Conservation (phyloP, 2,113 vertebrate genomes). For the Setophaga petechia region DNA sequence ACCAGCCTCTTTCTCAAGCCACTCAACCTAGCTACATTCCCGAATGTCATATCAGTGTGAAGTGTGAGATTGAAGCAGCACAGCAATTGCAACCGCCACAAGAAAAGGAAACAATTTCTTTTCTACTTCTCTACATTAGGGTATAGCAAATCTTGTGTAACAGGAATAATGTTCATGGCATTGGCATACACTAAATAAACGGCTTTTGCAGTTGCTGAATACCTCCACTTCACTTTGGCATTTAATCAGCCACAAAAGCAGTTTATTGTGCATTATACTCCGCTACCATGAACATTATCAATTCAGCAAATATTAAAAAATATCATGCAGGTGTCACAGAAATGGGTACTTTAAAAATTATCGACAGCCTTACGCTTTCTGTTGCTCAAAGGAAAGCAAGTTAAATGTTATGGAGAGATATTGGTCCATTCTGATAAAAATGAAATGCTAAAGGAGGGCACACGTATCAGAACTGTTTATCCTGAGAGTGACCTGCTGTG, state of each 20-base stretch:
- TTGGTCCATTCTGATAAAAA: not conserved
- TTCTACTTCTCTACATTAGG: conserved; percentile 41
- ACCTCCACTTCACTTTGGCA: conserved; percentile 52
- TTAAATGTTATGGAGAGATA: conserved; percentile 18
- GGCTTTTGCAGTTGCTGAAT: conserved; percentile 52
- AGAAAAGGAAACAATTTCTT: conserved; percentile 63
- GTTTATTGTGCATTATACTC: conserved; percentile 56
- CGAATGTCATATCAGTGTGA: not conserved
- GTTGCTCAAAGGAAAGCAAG: conserved; percentile 21
- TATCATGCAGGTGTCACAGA: conserved; percentile 41
- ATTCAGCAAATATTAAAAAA: conserved; percentile 68
- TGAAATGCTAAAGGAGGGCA: conserved; percentile 7
- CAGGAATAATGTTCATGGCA: conserved; percentile 56
- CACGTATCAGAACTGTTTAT: not conserved
- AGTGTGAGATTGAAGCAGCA: conserved; percentile 45
- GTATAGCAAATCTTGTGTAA: conserved; percentile 70
- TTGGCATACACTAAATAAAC: conserved; percentile 58
- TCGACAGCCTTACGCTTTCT: not conserved
- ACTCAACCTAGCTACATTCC: conserved; percentile 4
- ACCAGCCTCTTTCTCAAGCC: not conserved
- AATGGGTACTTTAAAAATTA: conserved; percentile 51
- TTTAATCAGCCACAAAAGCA: conserved; percentile 69
- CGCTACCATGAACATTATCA: conserved; percentile 42
- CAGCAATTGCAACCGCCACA: conserved; percentile 8
- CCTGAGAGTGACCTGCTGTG: not conserved